phyloP scores from a whole-genome alignment of 2,797 vertebrate genomes.

The Coregonus sp. region DNA sequence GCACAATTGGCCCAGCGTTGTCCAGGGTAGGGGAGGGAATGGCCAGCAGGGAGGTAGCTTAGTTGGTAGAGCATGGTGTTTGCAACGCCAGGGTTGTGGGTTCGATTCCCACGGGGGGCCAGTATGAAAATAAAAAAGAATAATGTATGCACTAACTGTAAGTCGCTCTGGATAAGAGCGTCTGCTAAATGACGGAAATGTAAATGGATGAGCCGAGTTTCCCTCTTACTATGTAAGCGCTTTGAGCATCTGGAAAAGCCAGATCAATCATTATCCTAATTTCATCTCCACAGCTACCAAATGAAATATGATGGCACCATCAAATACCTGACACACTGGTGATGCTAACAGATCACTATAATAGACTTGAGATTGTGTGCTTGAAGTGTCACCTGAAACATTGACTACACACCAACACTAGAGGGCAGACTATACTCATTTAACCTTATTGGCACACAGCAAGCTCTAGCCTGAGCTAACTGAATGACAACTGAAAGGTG shows the following conservation, averaged over 20 bases:
- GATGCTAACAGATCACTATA: not conserved
- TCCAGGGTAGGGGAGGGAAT: no score
- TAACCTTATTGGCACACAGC: not conserved
- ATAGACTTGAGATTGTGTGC: not conserved
- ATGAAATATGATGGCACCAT: not conserved
- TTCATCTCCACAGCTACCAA: not conserved
- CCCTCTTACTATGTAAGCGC: no score
- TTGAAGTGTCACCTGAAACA: not conserved
- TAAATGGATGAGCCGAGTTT: not conserved
- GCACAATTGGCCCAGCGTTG: no score
- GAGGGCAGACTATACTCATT: slow-evolving; percentile 56
- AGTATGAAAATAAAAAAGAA: no score
- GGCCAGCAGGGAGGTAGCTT: no score
- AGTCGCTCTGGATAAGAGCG: no score
- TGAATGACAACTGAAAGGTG: not conserved
- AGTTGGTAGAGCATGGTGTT: no score
- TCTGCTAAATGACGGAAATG: no score
- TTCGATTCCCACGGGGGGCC: no score
- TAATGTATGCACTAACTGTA: no score
- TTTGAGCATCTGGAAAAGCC: not conserved
- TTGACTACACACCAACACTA: slow-evolving; percentile 44
- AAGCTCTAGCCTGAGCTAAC: not conserved
- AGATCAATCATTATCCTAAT: not conserved
- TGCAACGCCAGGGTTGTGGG: no score
- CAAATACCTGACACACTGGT: not conserved